Evolutionary conservation across 2,113 vertebrate species (phyloP), one percentile per base, ranked within the genome.

Genomic region (Tautogolabrus adspersus): DNA sequence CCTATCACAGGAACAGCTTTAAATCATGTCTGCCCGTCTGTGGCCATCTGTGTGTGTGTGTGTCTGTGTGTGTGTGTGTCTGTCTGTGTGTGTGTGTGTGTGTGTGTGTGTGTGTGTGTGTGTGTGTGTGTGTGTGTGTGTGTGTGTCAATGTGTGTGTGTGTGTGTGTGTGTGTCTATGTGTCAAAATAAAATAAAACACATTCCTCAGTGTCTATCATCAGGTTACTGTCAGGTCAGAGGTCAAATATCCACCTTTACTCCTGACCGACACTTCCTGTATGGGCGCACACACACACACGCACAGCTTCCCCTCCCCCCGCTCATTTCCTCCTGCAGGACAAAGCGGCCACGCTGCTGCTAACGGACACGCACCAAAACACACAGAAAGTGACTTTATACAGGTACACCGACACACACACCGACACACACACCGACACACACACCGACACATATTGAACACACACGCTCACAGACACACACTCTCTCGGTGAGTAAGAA

Each of bases 271-370:
- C 49, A 77, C 82, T 91, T 89, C 89, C 84, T 77, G 72, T 65
- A 42, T 75, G 59, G 58, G 72, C 55, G 42, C 64, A 52, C 64
- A 55, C 52, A 77, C 65, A 52, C 70, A 56, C 67, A 67, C 63
- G 15, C 71, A 23, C 5, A 1, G 46, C 22, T 66, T 52, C 87
- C 83, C 90, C 88, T 87, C 89, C 91, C 91, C 86, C 87, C 84
- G 21, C 69, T 60, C 62, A 77, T 71, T 91, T 90, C 88, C 89
- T 91, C 83, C 82, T 84, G 52, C 80, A 90, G 88, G 90, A 92
- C 90, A 92, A 92, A 92, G 90, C 90, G 78, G 87, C 90, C 89
- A 92, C 90, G 89, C 84, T 90, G 90, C 81, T 67, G 76, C 57
- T 79, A 75, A 82, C 79, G 80, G 76, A 85, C 80, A 68, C 75